phyloP scores from a whole-genome alignment of 53 echinoderm and acorn worm genomes.

The Holothuria leucospilota region DNA sequence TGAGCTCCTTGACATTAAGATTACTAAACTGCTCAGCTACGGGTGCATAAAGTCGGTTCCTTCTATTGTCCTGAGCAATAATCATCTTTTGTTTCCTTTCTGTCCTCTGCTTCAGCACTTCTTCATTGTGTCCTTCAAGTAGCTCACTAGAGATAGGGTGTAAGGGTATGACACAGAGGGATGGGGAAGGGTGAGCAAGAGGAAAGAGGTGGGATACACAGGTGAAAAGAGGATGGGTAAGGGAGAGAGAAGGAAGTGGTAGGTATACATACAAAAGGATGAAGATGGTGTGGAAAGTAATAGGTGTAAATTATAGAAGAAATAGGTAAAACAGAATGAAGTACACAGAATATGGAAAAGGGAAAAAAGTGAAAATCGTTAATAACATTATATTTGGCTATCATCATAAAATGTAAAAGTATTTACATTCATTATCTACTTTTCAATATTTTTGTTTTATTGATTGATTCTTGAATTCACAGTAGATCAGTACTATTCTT shows the following conservation, averaged over 20 bases:
- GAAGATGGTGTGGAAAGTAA: neutral
- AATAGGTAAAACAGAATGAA: neutral
- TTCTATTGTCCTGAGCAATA: constrained; percentile 71
- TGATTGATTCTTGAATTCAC: too few relatives aligned
- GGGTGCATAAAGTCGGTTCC: constrained; percentile 80
- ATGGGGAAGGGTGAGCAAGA: neutral
- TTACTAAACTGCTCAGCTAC: constrained; percentile 81
- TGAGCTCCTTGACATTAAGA: constrained; percentile 65
- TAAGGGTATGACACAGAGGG: constrained; percentile 4
- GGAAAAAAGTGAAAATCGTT: neutral
- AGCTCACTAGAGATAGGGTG: constrained; percentile 75
- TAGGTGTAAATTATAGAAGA: neutral
- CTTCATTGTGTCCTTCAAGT: constrained; percentile 72
- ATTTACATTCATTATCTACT: neutral
- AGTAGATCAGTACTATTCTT: too few relatives aligned
- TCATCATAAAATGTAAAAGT: constrained; percentile 11
- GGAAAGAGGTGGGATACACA: neutral
- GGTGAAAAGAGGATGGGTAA: neutral
- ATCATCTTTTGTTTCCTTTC: constrained; percentile 82
- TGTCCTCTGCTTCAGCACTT: constrained; percentile 68
- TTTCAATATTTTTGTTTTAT: too few relatives aligned
- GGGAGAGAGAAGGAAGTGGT: neutral
- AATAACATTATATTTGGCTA: neutral
- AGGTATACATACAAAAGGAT: neutral
- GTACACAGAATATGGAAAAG: constrained; percentile 2